Percentiles rank a stretch among this genome's conserved stretches.
Conservation (phyloP, 2,113 vertebrate genomes). For the Bucco capensis region DNA sequence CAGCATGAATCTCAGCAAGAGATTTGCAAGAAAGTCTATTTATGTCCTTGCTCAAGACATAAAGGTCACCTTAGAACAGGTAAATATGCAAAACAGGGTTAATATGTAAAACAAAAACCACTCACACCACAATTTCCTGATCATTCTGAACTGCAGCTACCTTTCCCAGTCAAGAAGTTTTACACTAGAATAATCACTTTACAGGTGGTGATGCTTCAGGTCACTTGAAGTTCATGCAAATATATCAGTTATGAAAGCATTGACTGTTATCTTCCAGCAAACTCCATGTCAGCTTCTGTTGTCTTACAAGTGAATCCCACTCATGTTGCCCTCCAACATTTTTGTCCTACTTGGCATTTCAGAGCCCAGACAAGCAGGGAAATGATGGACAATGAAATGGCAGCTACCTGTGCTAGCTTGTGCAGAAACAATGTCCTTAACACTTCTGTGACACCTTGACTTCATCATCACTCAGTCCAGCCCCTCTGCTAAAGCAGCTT, state of each 20-base stretch:
- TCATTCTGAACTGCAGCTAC: not conserved
- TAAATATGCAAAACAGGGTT: not conserved
- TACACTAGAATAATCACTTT: not conserved
- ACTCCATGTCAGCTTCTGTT: not conserved
- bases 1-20: not conserved
- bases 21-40: not conserved
- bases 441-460: not conserved
- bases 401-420: not conserved
- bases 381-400: not conserved
- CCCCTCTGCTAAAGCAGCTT: too few relatives aligned
- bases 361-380: not conserved
- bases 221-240: not conserved
- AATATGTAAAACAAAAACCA: not conserved
- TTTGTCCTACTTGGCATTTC: conserved; percentile 3
- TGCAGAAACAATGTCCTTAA: not conserved
- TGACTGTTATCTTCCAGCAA: not conserved
- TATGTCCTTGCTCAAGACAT: not conserved
- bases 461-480: not conserved
- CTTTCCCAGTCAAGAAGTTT: not conserved
- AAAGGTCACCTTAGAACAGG: not conserved
- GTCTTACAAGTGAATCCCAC: not conserved
- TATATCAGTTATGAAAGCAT: not conserved
- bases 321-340: not conserved
- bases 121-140: not conserved
- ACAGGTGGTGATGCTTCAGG: not conserved